Base-by-base conservation (phyloP, 2,888 invertebrate genomes). In the Coelopa pilipes region DNA sequence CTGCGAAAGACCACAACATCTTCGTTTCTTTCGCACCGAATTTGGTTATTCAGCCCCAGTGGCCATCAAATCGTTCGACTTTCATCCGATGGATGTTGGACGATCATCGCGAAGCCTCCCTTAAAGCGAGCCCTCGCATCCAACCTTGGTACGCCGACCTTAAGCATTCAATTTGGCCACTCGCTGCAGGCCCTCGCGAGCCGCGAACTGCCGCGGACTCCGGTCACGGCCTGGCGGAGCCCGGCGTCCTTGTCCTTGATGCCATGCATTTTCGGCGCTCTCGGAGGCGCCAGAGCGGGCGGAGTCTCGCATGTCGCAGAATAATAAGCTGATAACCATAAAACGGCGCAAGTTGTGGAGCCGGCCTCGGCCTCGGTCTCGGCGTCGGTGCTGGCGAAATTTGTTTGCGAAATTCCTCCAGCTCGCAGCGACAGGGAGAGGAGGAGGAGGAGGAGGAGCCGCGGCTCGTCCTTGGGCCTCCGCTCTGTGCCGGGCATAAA, bases 251-350 rank as follows among this genome's bases (percentile, higher is more conserved):
- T 83, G 82, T 83, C 82, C 82, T 82, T 82, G 83, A 80, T 76
- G 55, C 57, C 46, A 17, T 34, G 34, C 34, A 34, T 34, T n/a
- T n/a, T n/a, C n/a, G n/a, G 34, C 34, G 34, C 34, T 34, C 7
- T 34, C 34, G 34, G 34, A 34, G 34, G 4, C 34, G 34, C 34
- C 34, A 34, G 70, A 70, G 47, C 60, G n/a, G 59, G 21, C 24
- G 45, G 19, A 76, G 79, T 80, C 79, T 83, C 81, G 83, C 84
- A 84, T 84, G 83, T 82, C 80, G 81, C 79, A 79, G 75, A 79
- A 82, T 82, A 83, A 83, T 83, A 83, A 83, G 82, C 82, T 81
- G 80, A 79, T 79, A 81, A 79, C 82, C 80, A 82, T 83, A 82
- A 81, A 81, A 82, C 55, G 46, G 24, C 49, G 59, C 3, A 57